Percentiles rank a stretch among this genome's conserved stretches.
Conservation (phyloP, 2,888 invertebrate genomes). For the Clusia tigrina region DNA sequence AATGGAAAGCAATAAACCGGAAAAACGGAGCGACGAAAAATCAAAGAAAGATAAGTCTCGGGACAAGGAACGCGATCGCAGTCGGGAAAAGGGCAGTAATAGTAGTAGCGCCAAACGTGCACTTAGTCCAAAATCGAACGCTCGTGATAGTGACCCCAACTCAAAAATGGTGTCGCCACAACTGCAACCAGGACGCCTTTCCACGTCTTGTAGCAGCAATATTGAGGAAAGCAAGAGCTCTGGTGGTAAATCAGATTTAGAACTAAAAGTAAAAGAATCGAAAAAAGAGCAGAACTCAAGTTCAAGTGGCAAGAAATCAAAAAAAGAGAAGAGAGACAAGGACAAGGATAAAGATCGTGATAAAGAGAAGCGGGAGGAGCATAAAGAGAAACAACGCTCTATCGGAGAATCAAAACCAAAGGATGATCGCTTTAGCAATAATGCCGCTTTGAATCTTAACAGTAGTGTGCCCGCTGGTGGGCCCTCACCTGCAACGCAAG, state of each 20-base stretch:
- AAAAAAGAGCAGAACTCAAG: slow-evolving; percentile 49
- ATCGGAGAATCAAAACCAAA: slow-evolving; percentile 26
- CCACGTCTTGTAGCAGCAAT: no score
- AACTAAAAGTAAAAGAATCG: slow-evolving; percentile 34
- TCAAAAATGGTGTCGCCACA: slow-evolving; percentile 39
- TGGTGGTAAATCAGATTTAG: slow-evolving; percentile 38
- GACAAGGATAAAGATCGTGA: slow-evolving; percentile 71
- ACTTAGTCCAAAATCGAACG: slow-evolving; percentile 44
- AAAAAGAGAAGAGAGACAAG: slow-evolving; percentile 71
- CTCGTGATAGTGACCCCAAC: slow-evolving; percentile 39
- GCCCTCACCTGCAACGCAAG: slow-evolving; percentile 26
- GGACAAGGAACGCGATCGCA: slow-evolving; percentile 67
- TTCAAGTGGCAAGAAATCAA: slow-evolving; percentile 64
- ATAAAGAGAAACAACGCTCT: slow-evolving; percentile 52
- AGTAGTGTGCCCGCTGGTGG: slow-evolving; percentile 16
- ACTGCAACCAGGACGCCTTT: slow-evolving; percentile 44
- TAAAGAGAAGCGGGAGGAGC: slow-evolving; percentile 64
- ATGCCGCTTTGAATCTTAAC: slow-evolving; percentile 18
- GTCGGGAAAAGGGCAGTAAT: slow-evolving; percentile 45
- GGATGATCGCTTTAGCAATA: slow-evolving; percentile 29
- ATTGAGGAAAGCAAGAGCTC: slow-evolving; percentile 41
- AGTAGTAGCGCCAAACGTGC: slow-evolving; percentile 40
- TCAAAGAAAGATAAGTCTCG: slow-evolving; percentile 67
- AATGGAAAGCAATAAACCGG: slow-evolving; percentile 62
- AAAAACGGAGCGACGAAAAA: slow-evolving; percentile 66